A percentile compares a stretch with the other conserved stretches of the same genome.
phyloP scores from a whole-genome alignment of 2,113 vertebrate genomes.

The Seriola aureovittata region DNA sequence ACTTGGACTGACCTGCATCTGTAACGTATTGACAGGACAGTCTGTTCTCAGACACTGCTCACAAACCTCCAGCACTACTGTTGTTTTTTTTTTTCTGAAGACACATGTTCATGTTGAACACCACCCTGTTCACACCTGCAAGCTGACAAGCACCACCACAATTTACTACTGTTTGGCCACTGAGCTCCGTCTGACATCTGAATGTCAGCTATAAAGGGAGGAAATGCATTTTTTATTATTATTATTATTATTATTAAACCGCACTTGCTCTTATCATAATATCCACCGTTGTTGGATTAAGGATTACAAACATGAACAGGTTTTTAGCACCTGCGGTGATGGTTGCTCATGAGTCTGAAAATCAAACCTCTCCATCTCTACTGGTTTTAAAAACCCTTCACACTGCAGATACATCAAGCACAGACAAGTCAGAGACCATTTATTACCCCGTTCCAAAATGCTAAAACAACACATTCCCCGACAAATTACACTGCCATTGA shows the following conservation, averaged over 20 bases:
- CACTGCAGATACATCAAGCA: neutral
- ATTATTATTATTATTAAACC: neutral
- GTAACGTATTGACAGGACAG: slow-evolving; percentile 47
- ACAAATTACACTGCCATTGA: slow-evolving; percentile 31
- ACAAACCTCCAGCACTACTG: slow-evolving; percentile 7
- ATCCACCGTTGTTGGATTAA: neutral
- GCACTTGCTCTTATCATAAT: neutral
- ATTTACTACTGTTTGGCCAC: slow-evolving; percentile 20
- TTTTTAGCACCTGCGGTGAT: neutral
- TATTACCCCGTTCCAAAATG: slow-evolving; percentile 18
- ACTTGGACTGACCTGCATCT: slow-evolving; percentile 96
- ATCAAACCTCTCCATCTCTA: neutral
- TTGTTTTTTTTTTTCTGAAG: neutral
- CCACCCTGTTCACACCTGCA: slow-evolving; percentile 29
- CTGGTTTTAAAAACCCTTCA: slow-evolving; percentile 9
- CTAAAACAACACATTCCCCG: slow-evolving; percentile 45
- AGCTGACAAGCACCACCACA: neutral
- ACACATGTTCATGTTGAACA: slow-evolving; percentile 32
- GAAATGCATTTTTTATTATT: neutral
- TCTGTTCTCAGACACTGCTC: slow-evolving; percentile 23
- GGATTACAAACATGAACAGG: neutral
- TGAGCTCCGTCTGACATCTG: neutral
- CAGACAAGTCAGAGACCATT: slow-evolving; percentile 13
- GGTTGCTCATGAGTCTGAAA: neutral
- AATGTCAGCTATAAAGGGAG: neutral